These are phyloP conservation scores for Pogonophryne albipinna DNA, from an alignment of 2,797 vertebrate genomes.

Conservation along the genomic window DNA sequence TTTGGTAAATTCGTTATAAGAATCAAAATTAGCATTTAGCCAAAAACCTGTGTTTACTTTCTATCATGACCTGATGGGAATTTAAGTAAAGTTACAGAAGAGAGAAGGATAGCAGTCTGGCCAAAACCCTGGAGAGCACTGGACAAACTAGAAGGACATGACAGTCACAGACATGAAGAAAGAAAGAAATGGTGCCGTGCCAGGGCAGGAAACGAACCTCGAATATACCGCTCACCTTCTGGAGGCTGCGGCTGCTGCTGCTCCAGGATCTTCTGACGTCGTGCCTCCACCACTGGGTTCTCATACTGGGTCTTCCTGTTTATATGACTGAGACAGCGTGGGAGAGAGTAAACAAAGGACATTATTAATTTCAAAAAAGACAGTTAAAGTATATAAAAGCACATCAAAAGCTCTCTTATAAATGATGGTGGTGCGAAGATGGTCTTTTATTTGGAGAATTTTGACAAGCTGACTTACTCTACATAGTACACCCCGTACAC, in stretches of 20 bases:
- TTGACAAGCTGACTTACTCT: conserved; percentile 89
- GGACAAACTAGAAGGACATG: conserved; percentile 61
- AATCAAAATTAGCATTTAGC: conserved; percentile 13
- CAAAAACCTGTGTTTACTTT: not conserved
- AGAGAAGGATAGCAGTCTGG: conserved; percentile 39
- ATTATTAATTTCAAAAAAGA: conserved; percentile 24
- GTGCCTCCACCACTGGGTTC: conserved; percentile 96
- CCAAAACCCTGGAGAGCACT: conserved; percentile 65
- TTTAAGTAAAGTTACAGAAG: not conserved
- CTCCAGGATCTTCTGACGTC: conserved; percentile 93
- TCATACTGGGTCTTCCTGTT: conserved; percentile 99
- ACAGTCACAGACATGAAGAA: conserved; percentile 81
- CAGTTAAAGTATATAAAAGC: not conserved
- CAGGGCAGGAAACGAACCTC: conserved; percentile 87
- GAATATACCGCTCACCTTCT: conserved; percentile 90
- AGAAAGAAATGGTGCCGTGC: conserved; percentile 84
- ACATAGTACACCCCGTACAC: conserved; percentile 99
- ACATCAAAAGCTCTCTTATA: not conserved
- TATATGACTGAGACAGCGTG: conserved; percentile 89
- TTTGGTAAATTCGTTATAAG: conserved; percentile 1
- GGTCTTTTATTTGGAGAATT: conserved; percentile 10
- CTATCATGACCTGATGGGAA: not conserved
- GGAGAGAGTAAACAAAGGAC: conserved; percentile 9
- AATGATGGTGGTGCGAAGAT: not conserved
- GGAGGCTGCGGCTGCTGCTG: conserved; percentile 86